These are phyloP conservation scores for Allochrocebus solatus DNA, from an alignment of 2,797 vertebrate species.

Conservation along the genomic window DNA sequence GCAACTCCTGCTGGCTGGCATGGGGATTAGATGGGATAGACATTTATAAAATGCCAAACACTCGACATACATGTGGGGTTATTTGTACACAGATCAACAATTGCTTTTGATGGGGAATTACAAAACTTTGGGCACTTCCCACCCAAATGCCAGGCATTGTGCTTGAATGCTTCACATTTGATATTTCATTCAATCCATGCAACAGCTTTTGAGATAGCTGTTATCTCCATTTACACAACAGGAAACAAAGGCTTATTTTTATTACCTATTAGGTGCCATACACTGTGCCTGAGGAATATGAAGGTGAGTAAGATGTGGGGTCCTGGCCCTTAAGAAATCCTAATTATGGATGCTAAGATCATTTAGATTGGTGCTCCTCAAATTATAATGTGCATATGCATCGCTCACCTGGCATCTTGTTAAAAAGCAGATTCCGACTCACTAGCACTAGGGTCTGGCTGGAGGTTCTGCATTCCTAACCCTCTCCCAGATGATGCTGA, in stretches of 20 bases:
- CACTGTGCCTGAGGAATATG: neutral
- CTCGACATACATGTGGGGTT: neutral
- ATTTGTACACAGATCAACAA: neutral
- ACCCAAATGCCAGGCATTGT: neutral
- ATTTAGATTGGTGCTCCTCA: neutral
- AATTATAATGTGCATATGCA: neutral
- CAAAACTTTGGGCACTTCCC: neutral
- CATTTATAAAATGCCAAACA: neutral
- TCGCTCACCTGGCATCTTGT: neutral
- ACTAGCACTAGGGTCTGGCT: neutral
- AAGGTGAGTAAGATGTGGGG: slow-evolving; percentile 4
- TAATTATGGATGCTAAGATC: neutral
- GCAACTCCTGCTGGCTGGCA: neutral
- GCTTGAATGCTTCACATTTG: neutral
- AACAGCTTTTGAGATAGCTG: neutral
- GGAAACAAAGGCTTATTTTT: neutral
- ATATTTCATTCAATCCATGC: neutral
- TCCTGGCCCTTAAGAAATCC: neutral
- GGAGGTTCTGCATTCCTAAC: neutral
- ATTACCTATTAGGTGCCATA: neutral
- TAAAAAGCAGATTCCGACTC: neutral
- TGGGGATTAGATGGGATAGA: neutral
- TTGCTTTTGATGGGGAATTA: neutral
- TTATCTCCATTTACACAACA: neutral
- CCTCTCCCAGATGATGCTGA: neutral